Conservation (phyloP, 2,797 vertebrate genomes). For the Microtus californicus region DNA sequence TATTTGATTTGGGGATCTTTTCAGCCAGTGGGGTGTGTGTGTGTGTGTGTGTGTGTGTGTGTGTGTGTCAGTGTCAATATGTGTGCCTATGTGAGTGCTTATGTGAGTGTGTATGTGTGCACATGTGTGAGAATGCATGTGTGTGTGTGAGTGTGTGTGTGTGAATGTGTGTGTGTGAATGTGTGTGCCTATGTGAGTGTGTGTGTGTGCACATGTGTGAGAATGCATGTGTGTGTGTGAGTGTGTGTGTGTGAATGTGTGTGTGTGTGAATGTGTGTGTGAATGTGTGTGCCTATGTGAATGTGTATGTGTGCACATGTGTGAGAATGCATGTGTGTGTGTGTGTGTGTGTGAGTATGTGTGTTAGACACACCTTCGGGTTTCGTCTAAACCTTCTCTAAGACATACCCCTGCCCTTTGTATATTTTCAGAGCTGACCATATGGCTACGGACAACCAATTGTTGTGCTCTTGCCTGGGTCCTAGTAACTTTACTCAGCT, state of each 20-base stretch:
- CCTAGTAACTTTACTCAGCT: not conserved
- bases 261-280: not conserved
- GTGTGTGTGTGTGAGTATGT: not conserved
- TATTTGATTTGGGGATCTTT: not conserved
- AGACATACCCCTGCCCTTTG: not conserved
- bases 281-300: no score
- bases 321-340: no score
- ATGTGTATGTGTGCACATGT: no score
- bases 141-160: not conserved
- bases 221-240: not conserved
- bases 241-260: no score
- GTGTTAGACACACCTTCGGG: not conserved
- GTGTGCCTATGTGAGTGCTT: no score
- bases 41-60: no score
- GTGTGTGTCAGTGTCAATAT: not conserved
- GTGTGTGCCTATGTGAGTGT: no score
- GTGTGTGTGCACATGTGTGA: not conserved
- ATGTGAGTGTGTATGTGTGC: no score
- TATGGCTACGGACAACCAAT: no score
- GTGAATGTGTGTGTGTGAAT: no score
- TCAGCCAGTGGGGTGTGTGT: not conserved
- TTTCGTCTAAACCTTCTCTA: not conserved
- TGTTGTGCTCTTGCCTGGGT: not conserved
- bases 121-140: no score
- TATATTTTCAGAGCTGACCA: not conserved